phyloP scores from a whole-genome alignment of 2,888 invertebrate species.

The Auanema sp. region DNA sequence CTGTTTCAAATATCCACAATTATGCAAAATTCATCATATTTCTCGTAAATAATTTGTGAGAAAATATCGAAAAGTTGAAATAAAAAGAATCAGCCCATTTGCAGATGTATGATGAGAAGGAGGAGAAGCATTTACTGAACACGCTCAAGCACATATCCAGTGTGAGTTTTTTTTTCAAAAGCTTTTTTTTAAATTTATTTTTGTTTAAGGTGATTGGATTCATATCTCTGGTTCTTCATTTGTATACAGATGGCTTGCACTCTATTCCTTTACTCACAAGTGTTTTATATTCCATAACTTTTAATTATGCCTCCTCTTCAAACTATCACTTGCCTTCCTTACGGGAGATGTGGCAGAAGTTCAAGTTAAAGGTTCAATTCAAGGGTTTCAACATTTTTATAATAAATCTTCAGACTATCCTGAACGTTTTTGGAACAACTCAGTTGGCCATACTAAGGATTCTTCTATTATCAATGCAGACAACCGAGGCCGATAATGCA shows the following conservation, averaged over 20 bases:
- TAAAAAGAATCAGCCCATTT: background rate
- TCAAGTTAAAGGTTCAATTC: conserved; percentile 13
- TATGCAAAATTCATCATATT: too few relatives aligned
- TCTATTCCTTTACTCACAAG: conserved; percentile 16
- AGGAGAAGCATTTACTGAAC: conserved; percentile 8
- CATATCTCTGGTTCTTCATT: conserved; percentile 7
- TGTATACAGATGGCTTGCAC: conserved; percentile 8
- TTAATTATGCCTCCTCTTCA: conserved; percentile 18
- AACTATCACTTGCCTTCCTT: conserved; percentile 15
- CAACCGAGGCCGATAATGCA: conserved; percentile 11
- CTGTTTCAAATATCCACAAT: too few relatives aligned
- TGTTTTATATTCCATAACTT: conserved; percentile 15
- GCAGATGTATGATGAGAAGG: conserved; percentile 18
- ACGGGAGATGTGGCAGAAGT: conserved; percentile 16
- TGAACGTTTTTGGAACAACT: conserved; percentile 19
- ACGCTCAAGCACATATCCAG: conserved; percentile 11
- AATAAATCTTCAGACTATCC: conserved; percentile 9
- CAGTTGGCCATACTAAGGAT: conserved; percentile 15
- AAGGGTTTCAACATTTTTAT: background rate
- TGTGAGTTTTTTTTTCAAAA: background rate
- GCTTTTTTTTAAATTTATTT: background rate
- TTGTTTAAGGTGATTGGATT: conserved; percentile 16
- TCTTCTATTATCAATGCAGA: conserved; percentile 14
- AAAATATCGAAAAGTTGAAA: too few relatives aligned
- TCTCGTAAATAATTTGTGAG: too few relatives aligned